Percentiles rank a stretch among this genome's conserved stretches.
Evolutionary conservation across 1,140 invertebrate genomes (phyloP).

Genomic region (Popillia japonica): DNA sequence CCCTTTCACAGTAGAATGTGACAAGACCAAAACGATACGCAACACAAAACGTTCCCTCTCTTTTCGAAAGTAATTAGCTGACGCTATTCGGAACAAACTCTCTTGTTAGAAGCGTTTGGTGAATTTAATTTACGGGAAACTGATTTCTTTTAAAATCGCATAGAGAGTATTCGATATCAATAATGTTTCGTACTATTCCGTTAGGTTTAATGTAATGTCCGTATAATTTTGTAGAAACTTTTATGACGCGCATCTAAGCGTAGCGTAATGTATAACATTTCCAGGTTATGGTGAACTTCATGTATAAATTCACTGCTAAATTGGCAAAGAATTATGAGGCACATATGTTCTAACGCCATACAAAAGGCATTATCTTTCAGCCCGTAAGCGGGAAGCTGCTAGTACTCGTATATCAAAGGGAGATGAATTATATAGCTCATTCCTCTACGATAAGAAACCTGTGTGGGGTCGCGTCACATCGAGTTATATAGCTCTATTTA

Average conservation of each 20-base stretch:
- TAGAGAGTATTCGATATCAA: too few relatives aligned
- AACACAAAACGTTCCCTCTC: neutral
- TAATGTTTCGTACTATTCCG: too few relatives aligned
- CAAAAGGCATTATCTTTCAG: neutral
- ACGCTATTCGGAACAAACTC: too few relatives aligned
- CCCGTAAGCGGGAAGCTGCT: neutral
- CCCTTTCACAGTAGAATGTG: conserved; percentile 4
- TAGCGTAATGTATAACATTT: neutral
- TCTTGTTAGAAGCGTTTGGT: too few relatives aligned
- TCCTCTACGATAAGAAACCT: neutral
- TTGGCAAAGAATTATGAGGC: conserved; percentile 25
- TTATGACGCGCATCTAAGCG: neutral
- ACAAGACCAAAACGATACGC: neutral
- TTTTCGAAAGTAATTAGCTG: neutral
- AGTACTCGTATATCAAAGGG: conserved; percentile 1
- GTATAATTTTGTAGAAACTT: neutral
- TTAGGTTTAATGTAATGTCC: neutral
- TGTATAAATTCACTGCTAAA: conserved; percentile 14
- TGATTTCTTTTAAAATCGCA: too few relatives aligned
- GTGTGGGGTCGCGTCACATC: neutral
- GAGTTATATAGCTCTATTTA: neutral
- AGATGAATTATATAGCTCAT: neutral
- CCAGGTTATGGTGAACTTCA: neutral
- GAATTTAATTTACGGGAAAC: too few relatives aligned
- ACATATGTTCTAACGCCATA: neutral